phyloP scores from a whole-genome alignment of 2,113 vertebrate species.

The Hyperopisus bebe region DNA sequence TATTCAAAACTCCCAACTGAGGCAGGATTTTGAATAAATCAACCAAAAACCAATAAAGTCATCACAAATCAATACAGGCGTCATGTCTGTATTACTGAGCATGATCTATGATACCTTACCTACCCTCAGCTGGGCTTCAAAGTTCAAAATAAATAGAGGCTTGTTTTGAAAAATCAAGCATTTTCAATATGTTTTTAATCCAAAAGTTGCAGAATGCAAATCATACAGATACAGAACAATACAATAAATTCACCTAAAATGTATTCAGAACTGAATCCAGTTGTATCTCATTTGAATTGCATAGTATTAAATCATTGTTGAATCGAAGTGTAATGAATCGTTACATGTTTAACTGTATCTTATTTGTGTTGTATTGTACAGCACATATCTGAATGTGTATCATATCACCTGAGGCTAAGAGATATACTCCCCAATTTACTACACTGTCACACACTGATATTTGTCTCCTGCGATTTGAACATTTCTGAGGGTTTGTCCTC shows the following conservation, averaged over 20 bases:
- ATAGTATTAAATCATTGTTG: not conserved
- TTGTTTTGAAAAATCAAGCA: not conserved
- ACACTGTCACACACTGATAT: not conserved
- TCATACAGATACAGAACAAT: not conserved
- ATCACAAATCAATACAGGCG: not conserved
- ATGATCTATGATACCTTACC: not conserved
- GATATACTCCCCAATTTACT: not conserved
- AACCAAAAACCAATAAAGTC: not conserved
- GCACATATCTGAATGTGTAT: not conserved
- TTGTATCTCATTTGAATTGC: not conserved
- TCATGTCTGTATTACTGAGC: not conserved
- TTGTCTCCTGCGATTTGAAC: not conserved
- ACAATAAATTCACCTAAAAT: not conserved
- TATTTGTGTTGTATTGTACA: not conserved
- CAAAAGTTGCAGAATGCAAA: not conserved
- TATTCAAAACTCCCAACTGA: not conserved
- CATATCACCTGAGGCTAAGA: not conserved
- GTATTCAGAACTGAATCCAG: not conserved
- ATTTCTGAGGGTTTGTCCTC: not conserved
- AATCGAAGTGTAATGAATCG: not conserved
- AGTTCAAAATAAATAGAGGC: not conserved
- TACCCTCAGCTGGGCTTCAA: not conserved
- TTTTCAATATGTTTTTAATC: not conserved
- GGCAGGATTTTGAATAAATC: not conserved
- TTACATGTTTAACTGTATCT: not conserved